These are phyloP conservation scores for Montipora cactus DNA, from an alignment of 64 coral and sea anemone genomes.

Conservation along the genomic window DNA sequence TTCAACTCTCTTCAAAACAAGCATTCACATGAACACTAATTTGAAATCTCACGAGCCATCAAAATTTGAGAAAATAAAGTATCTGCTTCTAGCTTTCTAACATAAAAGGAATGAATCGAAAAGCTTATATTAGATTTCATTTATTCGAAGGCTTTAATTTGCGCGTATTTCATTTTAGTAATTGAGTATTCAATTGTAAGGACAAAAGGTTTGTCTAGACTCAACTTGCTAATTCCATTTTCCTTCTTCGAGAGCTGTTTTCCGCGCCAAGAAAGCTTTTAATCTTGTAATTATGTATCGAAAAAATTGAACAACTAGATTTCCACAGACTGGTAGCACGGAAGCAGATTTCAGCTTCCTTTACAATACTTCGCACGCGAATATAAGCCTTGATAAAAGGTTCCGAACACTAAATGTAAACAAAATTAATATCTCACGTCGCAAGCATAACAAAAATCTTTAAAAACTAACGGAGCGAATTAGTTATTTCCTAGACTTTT, in stretches of 20 bases:
- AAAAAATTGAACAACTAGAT: neutral
- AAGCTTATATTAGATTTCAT: neutral
- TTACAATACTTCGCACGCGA: neutral
- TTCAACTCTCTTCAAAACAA: neutral
- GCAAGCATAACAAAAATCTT: neutral
- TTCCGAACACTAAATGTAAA: neutral
- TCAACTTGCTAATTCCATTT: neutral
- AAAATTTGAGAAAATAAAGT: too few species aligned
- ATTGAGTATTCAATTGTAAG: neutral
- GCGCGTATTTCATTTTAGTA: neutral
- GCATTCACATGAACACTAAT: neutral
- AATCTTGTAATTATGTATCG: constrained; percentile 16
- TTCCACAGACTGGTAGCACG: neutral
- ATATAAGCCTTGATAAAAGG: neutral
- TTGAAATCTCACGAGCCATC: neutral
- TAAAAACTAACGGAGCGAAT: neutral
- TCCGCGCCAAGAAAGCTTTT: constrained; percentile 10
- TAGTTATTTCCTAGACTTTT: neutral
- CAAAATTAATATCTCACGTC: neutral
- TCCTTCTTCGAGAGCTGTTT: neutral
- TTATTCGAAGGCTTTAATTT: neutral
- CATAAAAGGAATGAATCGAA: neutral
- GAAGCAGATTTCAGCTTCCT: neutral
- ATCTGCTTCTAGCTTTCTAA: too few species aligned
- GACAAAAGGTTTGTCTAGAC: constrained; percentile 19